phyloP scores from a whole-genome alignment of 2,113 vertebrate species.

The Phalacrocorax brasilianus region DNA sequence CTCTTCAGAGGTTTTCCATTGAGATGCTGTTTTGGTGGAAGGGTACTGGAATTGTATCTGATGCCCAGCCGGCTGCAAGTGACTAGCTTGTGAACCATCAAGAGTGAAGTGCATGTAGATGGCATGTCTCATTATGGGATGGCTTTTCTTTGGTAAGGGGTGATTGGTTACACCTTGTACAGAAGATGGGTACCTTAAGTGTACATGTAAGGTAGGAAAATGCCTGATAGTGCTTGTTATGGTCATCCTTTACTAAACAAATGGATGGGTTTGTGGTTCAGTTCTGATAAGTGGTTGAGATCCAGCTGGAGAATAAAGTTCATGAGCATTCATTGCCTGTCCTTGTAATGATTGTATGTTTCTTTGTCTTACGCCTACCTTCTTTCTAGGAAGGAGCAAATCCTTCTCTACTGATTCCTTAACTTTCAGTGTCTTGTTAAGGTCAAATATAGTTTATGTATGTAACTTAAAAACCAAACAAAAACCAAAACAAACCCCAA shows the following conservation, averaged over 20 bases:
- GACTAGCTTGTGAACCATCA: background rate
- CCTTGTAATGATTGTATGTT: background rate
- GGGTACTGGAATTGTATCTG: background rate
- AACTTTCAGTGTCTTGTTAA: background rate
- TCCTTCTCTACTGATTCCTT: background rate
- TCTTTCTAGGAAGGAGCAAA: too few species aligned
- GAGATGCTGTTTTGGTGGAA: background rate
- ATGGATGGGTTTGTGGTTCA: background rate
- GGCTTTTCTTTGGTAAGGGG: background rate
- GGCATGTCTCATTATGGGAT: accelerated
- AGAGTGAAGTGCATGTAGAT: background rate
- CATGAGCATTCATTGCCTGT: background rate
- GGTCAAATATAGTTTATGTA: background rate
- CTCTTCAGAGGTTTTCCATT: background rate
- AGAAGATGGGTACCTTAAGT: background rate
- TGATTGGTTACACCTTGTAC: background rate
- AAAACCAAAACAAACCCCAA: too few species aligned
- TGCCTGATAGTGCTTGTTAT: background rate
- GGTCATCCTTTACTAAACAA: accelerated
- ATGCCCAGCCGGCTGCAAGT: background rate
- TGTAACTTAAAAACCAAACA: background rate
- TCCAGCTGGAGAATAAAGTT: background rate
- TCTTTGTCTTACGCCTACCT: background rate
- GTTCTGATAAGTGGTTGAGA: background rate
- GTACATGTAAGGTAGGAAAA: background rate